Evolutionary conservation across 2,888 invertebrate genomes (phyloP).

Genomic region (Unio delphinus): DNA sequence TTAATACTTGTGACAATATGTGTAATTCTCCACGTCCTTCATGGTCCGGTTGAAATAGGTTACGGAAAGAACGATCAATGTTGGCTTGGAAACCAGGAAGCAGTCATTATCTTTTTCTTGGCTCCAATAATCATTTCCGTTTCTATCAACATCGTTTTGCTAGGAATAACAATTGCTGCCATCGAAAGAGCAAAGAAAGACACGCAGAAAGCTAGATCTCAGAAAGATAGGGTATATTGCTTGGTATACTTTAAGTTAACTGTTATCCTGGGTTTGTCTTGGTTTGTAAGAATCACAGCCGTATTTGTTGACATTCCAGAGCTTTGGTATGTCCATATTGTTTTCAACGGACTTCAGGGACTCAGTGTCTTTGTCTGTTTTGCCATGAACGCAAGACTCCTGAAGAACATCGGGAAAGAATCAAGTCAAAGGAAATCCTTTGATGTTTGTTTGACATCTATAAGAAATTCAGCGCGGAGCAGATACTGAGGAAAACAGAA

Average conservation of each 20-base stretch:
- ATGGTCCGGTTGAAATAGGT: background rate
- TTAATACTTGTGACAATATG: background rate
- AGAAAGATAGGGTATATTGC: conserved; percentile 7
- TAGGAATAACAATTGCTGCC: conserved; percentile 7
- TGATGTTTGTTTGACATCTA: no score
- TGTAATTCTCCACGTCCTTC: conserved; percentile 4
- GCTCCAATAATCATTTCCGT: conserved; percentile 10
- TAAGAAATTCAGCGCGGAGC: no score
- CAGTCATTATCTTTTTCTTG: conserved; percentile 11
- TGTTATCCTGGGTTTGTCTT: conserved; percentile 18
- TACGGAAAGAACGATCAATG: conserved; percentile 13
- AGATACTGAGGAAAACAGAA: no score
- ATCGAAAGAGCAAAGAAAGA: conserved; percentile 4
- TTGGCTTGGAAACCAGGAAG: conserved; percentile 13
- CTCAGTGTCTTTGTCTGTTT: conserved; percentile 18
- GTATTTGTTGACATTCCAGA: conserved; percentile 9
- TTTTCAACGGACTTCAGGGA: conserved; percentile 22
- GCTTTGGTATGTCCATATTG: conserved; percentile 15
- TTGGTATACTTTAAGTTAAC: conserved; percentile 20
- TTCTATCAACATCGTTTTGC: conserved; percentile 8
- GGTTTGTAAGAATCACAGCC: conserved; percentile 13
- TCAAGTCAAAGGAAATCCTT: background rate
- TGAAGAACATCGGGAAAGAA: conserved; percentile 1
- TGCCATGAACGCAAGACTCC: conserved; percentile 12
- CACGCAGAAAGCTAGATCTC: conserved; percentile 2